Base-by-base conservation (phyloP, 2,113 vertebrate genomes). In the Rattus rattus region DNA sequence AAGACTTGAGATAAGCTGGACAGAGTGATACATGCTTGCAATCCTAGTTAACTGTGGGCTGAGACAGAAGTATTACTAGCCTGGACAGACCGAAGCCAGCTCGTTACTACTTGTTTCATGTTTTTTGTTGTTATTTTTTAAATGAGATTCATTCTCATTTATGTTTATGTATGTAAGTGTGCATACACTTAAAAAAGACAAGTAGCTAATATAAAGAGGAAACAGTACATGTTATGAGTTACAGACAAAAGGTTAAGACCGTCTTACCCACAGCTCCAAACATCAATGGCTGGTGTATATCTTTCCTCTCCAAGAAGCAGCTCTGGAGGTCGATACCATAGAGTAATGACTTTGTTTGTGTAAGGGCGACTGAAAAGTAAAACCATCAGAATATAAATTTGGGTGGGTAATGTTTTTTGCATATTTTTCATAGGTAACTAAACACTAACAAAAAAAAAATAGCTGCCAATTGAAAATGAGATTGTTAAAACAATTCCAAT, bases 261-360 rank as follows among this genome's bases (percentile, higher is more conserved):
- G 7, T 98, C 99, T 99, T 98, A 99, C 99, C 99, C 99, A 97
- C 99, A 99, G 97, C 99, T 99, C 99, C 99, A 99, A 22, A 99
- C 99, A 47, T 99, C 99, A 61, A 99, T 99, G 97, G 99, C 99
- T 22, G 99, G 99, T n/a, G 99, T 99, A 94, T 99, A 99, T 81
- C 99, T 99, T 95, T 99, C 99, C 97, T 99, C 99, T 39, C 99
- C 99, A 94, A 99, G 98, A 95, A 99, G 99, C 96, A 99, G 98
- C 72, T 99, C 99, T 5, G 99, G 99, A 30, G 99, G 99, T 54
- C 99, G 99, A 98, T 99, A 99, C 99, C 99, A 99, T 88, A 99
- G 98, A 9, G 99, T 99, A 98, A 99, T 99, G 92, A 99, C 99
- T 99, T 99, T 99, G 97, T 99, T 99, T 96, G 99, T 99, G 98